phyloP scores from a whole-genome alignment of 2,888 invertebrate genomes.

The Diabrotica balteata region DNA sequence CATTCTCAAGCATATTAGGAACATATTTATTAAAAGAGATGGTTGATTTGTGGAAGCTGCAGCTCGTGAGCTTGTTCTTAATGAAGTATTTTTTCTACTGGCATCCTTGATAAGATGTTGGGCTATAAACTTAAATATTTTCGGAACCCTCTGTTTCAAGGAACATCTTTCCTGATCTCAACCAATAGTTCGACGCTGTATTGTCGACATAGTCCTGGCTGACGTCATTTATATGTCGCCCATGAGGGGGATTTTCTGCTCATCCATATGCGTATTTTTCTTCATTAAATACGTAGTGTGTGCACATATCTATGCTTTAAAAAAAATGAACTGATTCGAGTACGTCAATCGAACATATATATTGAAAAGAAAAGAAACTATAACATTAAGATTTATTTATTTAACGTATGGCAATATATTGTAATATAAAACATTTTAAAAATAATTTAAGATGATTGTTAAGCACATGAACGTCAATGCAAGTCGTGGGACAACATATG shows the following conservation, averaged over 20 bases:
- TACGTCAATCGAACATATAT: too few relatives aligned
- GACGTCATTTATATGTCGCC: conserved; percentile 24
- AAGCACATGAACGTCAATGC: too few relatives aligned
- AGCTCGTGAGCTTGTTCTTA: neutral
- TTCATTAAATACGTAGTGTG: neutral
- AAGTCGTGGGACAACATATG: too few relatives aligned
- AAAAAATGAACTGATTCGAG: too few relatives aligned
- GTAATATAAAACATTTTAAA: too few relatives aligned
- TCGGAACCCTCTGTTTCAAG: conserved; percentile 27
- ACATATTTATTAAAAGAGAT: neutral
- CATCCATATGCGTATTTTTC: neutral
- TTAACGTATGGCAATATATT: too few relatives aligned
- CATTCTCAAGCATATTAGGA: neutral
- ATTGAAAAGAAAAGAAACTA: too few relatives aligned
- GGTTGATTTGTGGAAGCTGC: neutral
- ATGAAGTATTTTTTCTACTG: neutral
- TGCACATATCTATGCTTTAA: neutral
- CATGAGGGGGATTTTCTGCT: conserved; percentile 16
- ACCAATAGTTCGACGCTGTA: conserved; percentile 30
- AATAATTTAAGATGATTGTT: too few relatives aligned
- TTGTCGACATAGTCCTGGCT: conserved; percentile 25
- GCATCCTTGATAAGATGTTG: too few relatives aligned
- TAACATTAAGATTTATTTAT: too few relatives aligned
- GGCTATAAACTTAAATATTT: too few relatives aligned
- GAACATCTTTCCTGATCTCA: conserved; percentile 23